Percentiles rank a stretch among this genome's conserved stretches.
phyloP scores from a whole-genome alignment of 2,113 vertebrate species.

The Ornithorhynchus anatinus region DNA sequence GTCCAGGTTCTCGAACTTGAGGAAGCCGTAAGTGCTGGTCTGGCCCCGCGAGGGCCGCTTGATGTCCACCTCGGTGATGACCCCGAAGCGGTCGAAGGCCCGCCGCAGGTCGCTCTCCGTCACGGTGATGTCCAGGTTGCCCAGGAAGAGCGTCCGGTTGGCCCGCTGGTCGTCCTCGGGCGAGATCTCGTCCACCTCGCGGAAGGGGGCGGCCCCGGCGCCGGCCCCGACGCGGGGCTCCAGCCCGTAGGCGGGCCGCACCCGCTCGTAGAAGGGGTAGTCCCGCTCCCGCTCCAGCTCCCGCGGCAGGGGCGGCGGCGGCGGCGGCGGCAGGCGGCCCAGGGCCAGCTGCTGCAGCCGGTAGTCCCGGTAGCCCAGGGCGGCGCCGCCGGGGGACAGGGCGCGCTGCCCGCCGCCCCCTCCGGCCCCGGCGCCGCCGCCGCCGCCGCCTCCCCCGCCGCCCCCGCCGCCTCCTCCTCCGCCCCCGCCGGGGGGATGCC shows the following conservation, averaged over 20 bases:
- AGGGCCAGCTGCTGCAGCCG: slow-evolving; percentile 91
- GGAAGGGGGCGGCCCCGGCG: slow-evolving; percentile 78
- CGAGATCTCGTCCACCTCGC: slow-evolving; percentile 92
- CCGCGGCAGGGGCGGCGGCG: slow-evolving; percentile 85
- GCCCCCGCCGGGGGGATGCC: slow-evolving; percentile 62
- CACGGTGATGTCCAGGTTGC: slow-evolving; percentile 92
- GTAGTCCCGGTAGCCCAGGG: slow-evolving; percentile 91
- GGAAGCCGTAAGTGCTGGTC: slow-evolving; percentile 93
- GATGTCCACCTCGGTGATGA: slow-evolving; percentile 96
- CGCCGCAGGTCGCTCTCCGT: slow-evolving; percentile 89
- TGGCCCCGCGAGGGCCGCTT: slow-evolving; percentile 89
- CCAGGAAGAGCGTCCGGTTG: slow-evolving; percentile 94
- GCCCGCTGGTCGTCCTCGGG: slow-evolving; percentile 95
- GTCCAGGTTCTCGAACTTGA: slow-evolving; percentile 97
- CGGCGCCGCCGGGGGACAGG: slow-evolving; percentile 82
- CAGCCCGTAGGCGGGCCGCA: slow-evolving; percentile 83
- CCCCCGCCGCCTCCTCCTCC: slow-evolving; percentile 62
- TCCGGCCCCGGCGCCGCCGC: too few species aligned
- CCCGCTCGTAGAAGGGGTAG: slow-evolving; percentile 86
- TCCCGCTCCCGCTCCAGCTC: slow-evolving; percentile 91
- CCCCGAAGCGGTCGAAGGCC: slow-evolving; percentile 94
- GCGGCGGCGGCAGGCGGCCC: slow-evolving; percentile 88
- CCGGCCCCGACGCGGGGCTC: slow-evolving; percentile 77
- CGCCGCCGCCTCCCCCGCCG: slow-evolving; percentile 74
- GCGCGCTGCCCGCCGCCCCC: slow-evolving; percentile 86